These are phyloP conservation scores for Pachycephala philippinensis DNA, from an alignment of 2,113 vertebrate species.

Conservation along the genomic window DNA sequence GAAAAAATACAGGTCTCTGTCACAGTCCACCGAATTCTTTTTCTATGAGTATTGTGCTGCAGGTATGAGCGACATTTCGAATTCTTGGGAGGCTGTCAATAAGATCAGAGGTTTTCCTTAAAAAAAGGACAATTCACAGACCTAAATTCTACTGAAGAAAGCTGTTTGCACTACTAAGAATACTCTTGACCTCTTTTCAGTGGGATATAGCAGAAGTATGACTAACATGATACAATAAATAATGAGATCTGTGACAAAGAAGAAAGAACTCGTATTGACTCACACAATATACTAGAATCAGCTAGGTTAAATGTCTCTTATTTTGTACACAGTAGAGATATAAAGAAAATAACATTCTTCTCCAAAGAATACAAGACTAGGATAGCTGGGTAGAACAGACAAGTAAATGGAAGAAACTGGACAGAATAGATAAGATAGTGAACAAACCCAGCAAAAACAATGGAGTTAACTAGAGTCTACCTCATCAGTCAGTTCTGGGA, in stretches of 20 bases:
- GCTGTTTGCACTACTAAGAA: not conserved
- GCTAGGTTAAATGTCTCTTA: not conserved
- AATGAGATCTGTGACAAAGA: not conserved
- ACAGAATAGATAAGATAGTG: not conserved
- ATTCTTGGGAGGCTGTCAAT: not conserved
- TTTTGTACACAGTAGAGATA: not conserved
- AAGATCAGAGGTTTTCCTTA: not conserved
- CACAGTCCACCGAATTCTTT: not conserved
- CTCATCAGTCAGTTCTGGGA: not conserved
- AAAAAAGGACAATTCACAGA: not conserved
- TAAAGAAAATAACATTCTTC: not conserved
- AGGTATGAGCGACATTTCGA: not conserved
- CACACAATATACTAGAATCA: not conserved
- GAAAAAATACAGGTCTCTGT: not conserved
- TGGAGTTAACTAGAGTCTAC: not conserved
- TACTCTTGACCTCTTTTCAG: not conserved
- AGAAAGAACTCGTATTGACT: not conserved
- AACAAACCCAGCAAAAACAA: not conserved
- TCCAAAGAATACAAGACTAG: not conserved
- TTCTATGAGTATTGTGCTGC: not conserved
- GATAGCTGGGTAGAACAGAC: not conserved
- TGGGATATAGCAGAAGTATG: not conserved
- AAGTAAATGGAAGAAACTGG: not conserved
- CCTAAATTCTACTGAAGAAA: not conserved
- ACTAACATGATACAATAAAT: not conserved